Evolutionary conservation across 2,797 vertebrate genomes (phyloP).

Genomic region (Chloroceryle amazona): DNA sequence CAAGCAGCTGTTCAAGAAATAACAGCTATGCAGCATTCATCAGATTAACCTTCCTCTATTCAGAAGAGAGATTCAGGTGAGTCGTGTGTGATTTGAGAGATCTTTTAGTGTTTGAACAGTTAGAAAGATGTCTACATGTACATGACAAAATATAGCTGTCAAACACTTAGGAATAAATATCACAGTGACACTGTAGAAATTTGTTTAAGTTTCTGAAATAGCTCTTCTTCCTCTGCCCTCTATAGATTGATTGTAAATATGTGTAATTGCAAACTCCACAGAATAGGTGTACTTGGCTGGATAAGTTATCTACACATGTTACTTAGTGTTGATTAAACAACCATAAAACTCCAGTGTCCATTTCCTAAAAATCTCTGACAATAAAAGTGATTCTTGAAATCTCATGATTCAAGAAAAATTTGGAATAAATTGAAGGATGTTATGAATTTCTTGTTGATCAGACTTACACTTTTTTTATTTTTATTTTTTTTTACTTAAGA

Average conservation of each 20-base stretch:
- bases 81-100: background rate
- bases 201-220: background rate
- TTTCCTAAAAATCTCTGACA: background rate
- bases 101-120: background rate
- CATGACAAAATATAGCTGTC: background rate
- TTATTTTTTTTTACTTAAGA: too few species aligned
- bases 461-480: fast-evolving
- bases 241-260: background rate
- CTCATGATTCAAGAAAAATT: background rate
- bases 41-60: background rate
- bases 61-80: background rate
- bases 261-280: background rate
- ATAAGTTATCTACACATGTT: background rate
- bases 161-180: background rate
- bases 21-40: background rate
- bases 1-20: background rate
- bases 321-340: background rate
- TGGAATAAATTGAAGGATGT: background rate
- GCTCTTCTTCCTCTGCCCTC: background rate
- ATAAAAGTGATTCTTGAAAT: background rate
- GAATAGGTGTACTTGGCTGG: background rate
- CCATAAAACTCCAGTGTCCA: background rate
- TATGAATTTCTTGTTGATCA: background rate
- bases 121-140: background rate
- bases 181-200: background rate